Evolutionary conservation across 2,888 invertebrate species (phyloP), one percentile per base, ranked within the genome.

Genomic region (Thecophora atra): DNA sequence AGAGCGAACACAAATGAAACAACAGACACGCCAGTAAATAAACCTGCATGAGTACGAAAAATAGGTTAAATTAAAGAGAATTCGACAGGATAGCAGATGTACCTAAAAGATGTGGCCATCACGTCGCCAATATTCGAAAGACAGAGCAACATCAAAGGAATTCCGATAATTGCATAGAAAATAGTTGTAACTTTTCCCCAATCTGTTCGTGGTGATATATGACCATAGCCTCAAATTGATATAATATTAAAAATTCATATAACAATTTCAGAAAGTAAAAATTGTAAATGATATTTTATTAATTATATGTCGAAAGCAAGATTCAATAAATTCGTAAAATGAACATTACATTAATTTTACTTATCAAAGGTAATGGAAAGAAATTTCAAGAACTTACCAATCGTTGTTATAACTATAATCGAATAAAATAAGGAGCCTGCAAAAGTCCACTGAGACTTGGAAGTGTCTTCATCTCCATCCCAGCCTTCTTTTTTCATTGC

Each of bases 401-500:
- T 97, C 47, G 97, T 97, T 70, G 97, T 97, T 86, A 97, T 97
- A 78, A 97, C 96, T 79, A 97, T 96, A 83, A 98, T 97, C 78
- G 96, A 96, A 88, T 97, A 97, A 88, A 97, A 95, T 24, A 98
- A 89, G 0, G 97, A 94, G 17, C 97, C 97, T 26, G 92, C 92
- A 86, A 93, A 93, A 62, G 94, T 94, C 95, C 96, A 95, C 85
- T 95, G 94, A 72, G 89, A 88, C 82, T 88, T 88, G 2, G 87
- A 86, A 64, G 88, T 85, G 79, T 90, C 90, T 85, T 91, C 91
- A 80, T 90, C 91, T 68, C 96, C 96, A 83, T 96, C 95, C 95
- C 96, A 96, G 5, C 97, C 97, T 73, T 94, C 91, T 73, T 93
- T 92, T 82, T 93, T 94, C 89, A 97, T 96, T 78, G 95, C 94